Percentiles rank a stretch among this genome's conserved stretches.
These are phyloP conservation scores for Drosophila cardini DNA, from an alignment of 1,140 invertebrate species.

Conservation along the genomic window DNA sequence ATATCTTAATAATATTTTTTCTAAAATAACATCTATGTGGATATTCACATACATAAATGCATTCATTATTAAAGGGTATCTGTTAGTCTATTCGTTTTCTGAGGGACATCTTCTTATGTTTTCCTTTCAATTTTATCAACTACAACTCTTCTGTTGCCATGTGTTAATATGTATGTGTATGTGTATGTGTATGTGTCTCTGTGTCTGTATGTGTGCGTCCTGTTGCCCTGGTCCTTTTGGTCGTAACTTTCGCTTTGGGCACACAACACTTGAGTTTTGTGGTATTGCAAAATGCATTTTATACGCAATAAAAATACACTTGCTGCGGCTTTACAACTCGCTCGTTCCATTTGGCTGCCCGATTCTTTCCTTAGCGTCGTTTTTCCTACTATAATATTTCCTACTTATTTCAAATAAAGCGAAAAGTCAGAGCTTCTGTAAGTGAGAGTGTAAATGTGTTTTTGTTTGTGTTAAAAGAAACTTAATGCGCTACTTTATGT, in stretches of 20 bases:
- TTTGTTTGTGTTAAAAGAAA: constrained; percentile 55
- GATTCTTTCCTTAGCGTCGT: constrained; percentile 63
- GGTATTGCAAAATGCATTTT: constrained; percentile 81
- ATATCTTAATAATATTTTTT: too few species aligned
- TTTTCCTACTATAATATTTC: constrained; percentile 77
- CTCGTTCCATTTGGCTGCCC: constrained; percentile 41
- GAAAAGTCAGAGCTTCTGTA: constrained; percentile 58
- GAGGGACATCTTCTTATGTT: background rate
- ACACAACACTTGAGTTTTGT: constrained; percentile 77
- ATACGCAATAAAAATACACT: constrained; percentile 83
- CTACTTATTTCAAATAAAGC: constrained; percentile 76
- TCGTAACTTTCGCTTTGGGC: constrained; percentile 77
- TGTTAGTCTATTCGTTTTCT: constrained; percentile 1
- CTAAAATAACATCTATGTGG: too few species aligned
- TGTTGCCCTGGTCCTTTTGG: constrained; percentile 49
- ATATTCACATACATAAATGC: too few species aligned
- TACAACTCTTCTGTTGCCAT: constrained; percentile 23
- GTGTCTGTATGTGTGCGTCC: background rate
- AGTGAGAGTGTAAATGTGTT: constrained; percentile 44
- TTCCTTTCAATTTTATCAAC: constrained; percentile 18
- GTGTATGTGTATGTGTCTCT: too few species aligned
- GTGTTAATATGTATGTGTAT: too few species aligned
- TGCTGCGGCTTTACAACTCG: constrained; percentile 74
- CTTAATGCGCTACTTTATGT: constrained; percentile 82
- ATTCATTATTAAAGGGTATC: background rate